Conservation (phyloP, 2,888 invertebrate species). For the Malacosoma neustria region DNA sequence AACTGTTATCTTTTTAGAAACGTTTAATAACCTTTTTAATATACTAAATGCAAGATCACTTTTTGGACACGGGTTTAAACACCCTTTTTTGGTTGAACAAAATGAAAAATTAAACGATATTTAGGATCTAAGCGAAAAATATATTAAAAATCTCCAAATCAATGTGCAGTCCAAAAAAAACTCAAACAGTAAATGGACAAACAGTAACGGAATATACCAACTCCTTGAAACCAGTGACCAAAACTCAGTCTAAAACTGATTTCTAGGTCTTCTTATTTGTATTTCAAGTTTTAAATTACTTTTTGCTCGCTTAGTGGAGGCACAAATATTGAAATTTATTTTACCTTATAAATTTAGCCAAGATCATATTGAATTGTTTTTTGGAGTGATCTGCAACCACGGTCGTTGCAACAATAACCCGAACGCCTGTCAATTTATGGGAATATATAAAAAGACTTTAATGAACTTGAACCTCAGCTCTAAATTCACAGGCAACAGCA, state of each 20-base stretch:
- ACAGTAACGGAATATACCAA: neutral
- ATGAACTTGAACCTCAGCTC: conserved; percentile 2
- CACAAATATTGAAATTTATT: conserved; percentile 3
- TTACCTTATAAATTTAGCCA: conserved; percentile 4
- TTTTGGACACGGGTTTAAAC: conserved; percentile 2
- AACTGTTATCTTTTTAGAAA: conserved; percentile 2
- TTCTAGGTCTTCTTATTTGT: conserved; percentile 4
- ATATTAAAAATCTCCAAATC: neutral
- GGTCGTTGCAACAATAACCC: conserved; percentile 4
- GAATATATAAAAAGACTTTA: conserved; percentile 3
- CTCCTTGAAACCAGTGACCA: neutral
- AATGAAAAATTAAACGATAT: conserved; percentile 1
- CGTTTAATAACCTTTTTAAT: conserved; percentile 7
- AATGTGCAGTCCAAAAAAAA: neutral
- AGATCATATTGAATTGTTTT: conserved; percentile 2
- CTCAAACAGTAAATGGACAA: neutral
- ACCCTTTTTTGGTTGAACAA: neutral
- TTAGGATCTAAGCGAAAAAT: neutral
- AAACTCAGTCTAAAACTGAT: conserved; percentile 4
- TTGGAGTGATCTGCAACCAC: conserved; percentile 5
- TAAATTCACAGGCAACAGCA: conserved; percentile 2
- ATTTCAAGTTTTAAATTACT: conserved; percentile 6
- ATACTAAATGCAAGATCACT: conserved; percentile 4
- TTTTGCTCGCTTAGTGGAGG: conserved; percentile 1
- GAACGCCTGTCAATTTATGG: conserved; percentile 4